Percentiles rank a stretch among this genome's conserved stretches.
These are phyloP conservation scores for Melanotaenia duboulayi DNA, from an alignment of 2,113 vertebrate species.

Conservation along the genomic window DNA sequence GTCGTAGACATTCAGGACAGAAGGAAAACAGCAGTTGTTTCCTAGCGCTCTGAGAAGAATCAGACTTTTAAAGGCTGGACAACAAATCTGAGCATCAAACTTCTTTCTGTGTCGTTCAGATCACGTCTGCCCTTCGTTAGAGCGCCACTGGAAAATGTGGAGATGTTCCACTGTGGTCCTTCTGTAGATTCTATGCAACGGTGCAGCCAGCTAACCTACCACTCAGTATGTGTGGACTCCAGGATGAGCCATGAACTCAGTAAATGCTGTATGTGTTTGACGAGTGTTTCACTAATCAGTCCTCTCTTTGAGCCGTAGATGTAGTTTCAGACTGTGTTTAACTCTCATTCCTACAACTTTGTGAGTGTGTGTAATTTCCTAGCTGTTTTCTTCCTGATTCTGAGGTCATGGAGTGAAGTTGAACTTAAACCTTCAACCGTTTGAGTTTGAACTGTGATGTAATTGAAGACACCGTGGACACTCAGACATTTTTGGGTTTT, in stretches of 20 bases:
- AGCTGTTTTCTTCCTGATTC: background rate
- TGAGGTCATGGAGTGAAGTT: background rate
- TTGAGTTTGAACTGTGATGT: conserved; percentile 50
- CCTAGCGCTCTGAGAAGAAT: no score
- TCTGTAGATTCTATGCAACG: conserved; percentile 62
- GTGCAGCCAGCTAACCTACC: conserved; percentile 62
- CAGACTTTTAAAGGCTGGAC: no score
- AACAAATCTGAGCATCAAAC: no score
- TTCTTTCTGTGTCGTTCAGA: background rate
- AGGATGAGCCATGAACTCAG: conserved; percentile 63
- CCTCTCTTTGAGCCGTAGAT: conserved; percentile 53
- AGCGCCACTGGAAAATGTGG: background rate
- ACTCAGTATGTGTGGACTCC: conserved; percentile 65
- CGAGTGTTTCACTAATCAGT: conserved; percentile 33
- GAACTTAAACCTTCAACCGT: conserved; percentile 16
- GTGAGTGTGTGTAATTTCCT: conserved; percentile 22
- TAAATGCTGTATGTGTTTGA: conserved; percentile 39
- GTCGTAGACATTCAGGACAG: no score
- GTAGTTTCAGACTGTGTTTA: conserved; percentile 27
- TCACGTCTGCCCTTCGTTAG: background rate
- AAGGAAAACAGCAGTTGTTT: no score
- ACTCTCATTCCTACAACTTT: conserved; percentile 6
- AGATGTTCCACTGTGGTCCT: background rate
- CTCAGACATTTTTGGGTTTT: background rate
- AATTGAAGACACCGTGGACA: background rate